These are phyloP conservation scores for Labrus mixtus DNA, from an alignment of 2,113 vertebrate species.

Conservation along the genomic window DNA sequence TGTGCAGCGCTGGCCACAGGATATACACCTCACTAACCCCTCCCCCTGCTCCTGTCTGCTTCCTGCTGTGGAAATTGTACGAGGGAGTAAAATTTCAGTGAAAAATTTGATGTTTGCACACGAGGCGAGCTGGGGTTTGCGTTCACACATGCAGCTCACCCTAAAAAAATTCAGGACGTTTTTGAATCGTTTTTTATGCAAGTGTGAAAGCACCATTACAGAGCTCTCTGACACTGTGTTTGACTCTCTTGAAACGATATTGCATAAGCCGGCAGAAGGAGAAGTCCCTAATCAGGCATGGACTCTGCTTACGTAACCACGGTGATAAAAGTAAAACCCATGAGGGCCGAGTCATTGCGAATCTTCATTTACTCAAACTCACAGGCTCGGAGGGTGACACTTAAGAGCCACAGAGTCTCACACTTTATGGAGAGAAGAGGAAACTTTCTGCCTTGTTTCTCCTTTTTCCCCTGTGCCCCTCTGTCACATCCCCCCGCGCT, in stretches of 20 bases:
- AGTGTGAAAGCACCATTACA: no score
- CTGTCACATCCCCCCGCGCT: slow-evolving; percentile 12
- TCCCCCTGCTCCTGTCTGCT: no score
- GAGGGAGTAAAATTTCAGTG: no score
- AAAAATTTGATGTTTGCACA: no score
- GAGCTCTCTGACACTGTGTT: not conserved
- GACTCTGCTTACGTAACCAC: slow-evolving; percentile 19
- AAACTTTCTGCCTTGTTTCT: slow-evolving; percentile 1
- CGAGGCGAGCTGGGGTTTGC: no score
- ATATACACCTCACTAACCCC: no score
- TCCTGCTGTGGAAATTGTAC: no score
- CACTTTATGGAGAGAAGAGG: slow-evolving; percentile 1
- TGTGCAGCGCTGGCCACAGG: no score
- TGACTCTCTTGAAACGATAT: slow-evolving; percentile 4
- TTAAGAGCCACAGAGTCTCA: not conserved
- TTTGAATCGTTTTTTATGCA: no score
- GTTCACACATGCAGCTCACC: no score
- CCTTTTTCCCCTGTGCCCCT: slow-evolving; percentile 5
- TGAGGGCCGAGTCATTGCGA: slow-evolving; percentile 12
- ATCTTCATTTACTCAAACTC: slow-evolving; percentile 9
- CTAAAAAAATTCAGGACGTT: no score
- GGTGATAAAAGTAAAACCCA: not conserved
- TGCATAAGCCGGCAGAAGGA: slow-evolving; percentile 30
- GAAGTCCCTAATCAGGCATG: slow-evolving; percentile 6
- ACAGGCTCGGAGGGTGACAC: not conserved